These are phyloP conservation scores for Plodia interpunctella DNA, from an alignment of 1,140 invertebrate species.

Conservation along the genomic window DNA sequence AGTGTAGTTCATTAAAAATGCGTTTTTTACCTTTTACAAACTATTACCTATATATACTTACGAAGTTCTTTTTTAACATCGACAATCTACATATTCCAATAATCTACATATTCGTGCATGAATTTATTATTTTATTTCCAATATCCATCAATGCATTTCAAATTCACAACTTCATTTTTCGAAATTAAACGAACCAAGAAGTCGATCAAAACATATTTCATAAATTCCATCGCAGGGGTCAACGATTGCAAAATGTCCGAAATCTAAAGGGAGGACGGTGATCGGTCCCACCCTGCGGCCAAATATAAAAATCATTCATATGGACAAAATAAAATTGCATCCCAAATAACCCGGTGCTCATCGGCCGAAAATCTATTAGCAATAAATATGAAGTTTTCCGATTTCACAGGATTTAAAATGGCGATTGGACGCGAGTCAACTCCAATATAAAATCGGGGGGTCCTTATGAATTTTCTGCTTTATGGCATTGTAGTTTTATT, in stretches of 20 bases:
- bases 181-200: slow-evolving; percentile 26
- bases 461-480: slow-evolving; percentile 62
- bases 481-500: slow-evolving; percentile 56
- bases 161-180: not conserved
- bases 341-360: slow-evolving; percentile 72
- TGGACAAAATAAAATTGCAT: slow-evolving; percentile 76
- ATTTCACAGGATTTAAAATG: slow-evolving; percentile 73
- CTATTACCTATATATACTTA: too few relatives aligned
- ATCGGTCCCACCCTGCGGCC: slow-evolving; percentile 36
- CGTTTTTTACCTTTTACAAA: too few relatives aligned
- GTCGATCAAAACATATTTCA: slow-evolving; percentile 29
- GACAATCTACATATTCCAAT: too few relatives aligned
- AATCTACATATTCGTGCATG: too few relatives aligned
- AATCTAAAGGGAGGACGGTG: slow-evolving; percentile 40
- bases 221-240: slow-evolving; percentile 30
- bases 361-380: slow-evolving; percentile 75
- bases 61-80: too few relatives aligned
- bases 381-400: slow-evolving; percentile 76
- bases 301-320: slow-evolving; percentile 76
- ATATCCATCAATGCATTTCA: not conserved
- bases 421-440: slow-evolving; percentile 38
- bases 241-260: slow-evolving; percentile 50
- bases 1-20: too few relatives aligned
- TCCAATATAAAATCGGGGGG: slow-evolving; percentile 50
- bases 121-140: not conserved